phyloP scores from a whole-genome alignment of 2,113 vertebrate genomes.

The Coregonus clupeaformis region DNA sequence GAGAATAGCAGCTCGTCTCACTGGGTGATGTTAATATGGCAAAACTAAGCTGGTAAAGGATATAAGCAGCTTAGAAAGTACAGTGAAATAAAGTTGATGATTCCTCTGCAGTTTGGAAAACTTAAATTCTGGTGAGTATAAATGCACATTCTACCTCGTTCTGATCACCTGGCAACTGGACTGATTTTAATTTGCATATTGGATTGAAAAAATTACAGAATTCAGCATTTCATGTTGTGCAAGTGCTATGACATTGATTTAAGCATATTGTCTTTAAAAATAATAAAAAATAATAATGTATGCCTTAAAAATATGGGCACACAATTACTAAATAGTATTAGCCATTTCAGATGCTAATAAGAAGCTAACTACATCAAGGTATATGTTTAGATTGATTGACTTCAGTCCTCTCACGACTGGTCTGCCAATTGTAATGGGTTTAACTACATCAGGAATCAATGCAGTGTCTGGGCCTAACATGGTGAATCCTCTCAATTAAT shows the following conservation, averaged over 20 bases:
- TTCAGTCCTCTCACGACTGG: conserved; percentile 27
- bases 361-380: conserved; percentile 25
- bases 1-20: conserved; percentile 74
- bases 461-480: conserved; percentile 49
- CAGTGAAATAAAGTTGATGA: conserved; percentile 78
- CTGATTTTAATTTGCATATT: conserved; percentile 29
- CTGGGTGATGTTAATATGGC: conserved; percentile 77
- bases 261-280: no score
- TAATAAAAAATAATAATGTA: not conserved
- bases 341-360: conserved; percentile 17
- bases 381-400: conserved; percentile 15
- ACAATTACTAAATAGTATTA: not conserved
- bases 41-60: conserved; percentile 69
- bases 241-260: no score
- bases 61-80: conserved; percentile 80
- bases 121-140: conserved; percentile 74
- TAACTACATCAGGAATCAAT: conserved; percentile 49
- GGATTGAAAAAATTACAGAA: not conserved
- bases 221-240: not conserved
- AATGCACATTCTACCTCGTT: conserved; percentile 60
- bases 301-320: not conserved
- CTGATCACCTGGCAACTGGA: conserved; percentile 40
- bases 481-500: conserved; percentile 56
- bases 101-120: conserved; percentile 72
- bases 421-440: conserved; percentile 45